phyloP scores from a whole-genome alignment of 1,140 invertebrate species.

The Drosophila jambulina region DNA sequence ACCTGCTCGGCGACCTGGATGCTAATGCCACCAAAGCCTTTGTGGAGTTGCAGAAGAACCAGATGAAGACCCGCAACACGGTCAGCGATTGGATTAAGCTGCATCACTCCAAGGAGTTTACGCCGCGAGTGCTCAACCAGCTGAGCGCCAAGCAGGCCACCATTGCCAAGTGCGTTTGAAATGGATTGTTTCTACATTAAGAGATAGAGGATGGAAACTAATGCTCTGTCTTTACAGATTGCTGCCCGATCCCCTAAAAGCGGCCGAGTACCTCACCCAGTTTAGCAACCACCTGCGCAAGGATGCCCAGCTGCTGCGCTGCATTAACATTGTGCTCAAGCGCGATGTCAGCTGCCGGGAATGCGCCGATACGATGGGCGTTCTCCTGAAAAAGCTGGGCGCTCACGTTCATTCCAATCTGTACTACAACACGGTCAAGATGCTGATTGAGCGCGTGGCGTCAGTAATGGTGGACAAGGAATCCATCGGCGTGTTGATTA shows the following conservation, averaged over 20 bases:
- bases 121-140: slow-evolving; percentile 89
- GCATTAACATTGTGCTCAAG: slow-evolving; percentile 94
- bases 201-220: not conserved
- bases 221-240: slow-evolving; percentile 57
- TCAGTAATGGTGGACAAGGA: slow-evolving; percentile 97
- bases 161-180: slow-evolving; percentile 72
- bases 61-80: slow-evolving; percentile 92
- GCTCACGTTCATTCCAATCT: slow-evolving; percentile 97
- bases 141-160: slow-evolving; percentile 86
- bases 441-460: slow-evolving; percentile 96
- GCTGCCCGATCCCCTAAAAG: slow-evolving; percentile 96
- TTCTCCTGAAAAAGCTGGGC: slow-evolving; percentile 96
- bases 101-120: slow-evolving; percentile 88
- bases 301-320: slow-evolving; percentile 91
- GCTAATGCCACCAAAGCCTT: slow-evolving; percentile 98
- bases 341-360: slow-evolving; percentile 96
- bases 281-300: slow-evolving; percentile 93
- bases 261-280: slow-evolving; percentile 95
- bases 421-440: slow-evolving; percentile 98
- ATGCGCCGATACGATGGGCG: slow-evolving; percentile 91
- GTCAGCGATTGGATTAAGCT: slow-evolving; percentile 95
- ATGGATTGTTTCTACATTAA: not conserved
- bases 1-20: slow-evolving; percentile 96
- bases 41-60: slow-evolving; percentile 97
- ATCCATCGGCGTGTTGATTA: slow-evolving; percentile 90